Evolutionary conservation across 2,797 vertebrate species (phyloP).

Genomic region (Heteromormyrus szaboi): DNA sequence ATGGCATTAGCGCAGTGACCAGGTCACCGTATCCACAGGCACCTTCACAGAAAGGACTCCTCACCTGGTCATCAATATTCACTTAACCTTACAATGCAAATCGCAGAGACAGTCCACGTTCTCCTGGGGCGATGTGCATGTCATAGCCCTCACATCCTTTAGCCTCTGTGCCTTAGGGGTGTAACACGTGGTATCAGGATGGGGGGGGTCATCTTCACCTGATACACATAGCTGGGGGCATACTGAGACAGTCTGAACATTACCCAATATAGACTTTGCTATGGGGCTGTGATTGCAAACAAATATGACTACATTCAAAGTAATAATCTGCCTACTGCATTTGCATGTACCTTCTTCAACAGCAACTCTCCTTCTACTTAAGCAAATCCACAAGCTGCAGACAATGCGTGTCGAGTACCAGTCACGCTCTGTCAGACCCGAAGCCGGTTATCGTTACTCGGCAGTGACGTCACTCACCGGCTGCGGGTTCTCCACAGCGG

Average conservation of each 20-base stretch:
- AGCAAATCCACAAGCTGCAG: not conserved
- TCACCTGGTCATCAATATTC: not conserved
- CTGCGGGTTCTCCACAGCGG: slow-evolving; percentile 62
- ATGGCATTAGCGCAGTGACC: not conserved
- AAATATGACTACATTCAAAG: not conserved
- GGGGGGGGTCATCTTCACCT: not conserved
- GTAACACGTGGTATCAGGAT: not conserved
- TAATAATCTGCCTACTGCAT: not conserved
- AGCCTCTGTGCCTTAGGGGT: not conserved
- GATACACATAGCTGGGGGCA: not conserved
- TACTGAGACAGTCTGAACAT: not conserved
- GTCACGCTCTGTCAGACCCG: not conserved
- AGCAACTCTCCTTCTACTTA: not conserved
- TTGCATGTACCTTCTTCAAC: not conserved
- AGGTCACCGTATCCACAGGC: not conserved
- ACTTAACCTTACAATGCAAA: not conserved
- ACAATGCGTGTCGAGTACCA: not conserved
- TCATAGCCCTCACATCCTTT: not conserved
- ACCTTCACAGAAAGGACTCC: not conserved
- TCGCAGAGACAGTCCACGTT: not conserved
- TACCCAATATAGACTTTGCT: not conserved
- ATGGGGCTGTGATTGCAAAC: not conserved
- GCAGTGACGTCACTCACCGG: slow-evolving; percentile 42
- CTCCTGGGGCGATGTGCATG: not conserved
- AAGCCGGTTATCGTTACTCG: not conserved